Evolutionary conservation across 1,140 invertebrate genomes (phyloP).

Genomic region (Cotesia glomerata): DNA sequence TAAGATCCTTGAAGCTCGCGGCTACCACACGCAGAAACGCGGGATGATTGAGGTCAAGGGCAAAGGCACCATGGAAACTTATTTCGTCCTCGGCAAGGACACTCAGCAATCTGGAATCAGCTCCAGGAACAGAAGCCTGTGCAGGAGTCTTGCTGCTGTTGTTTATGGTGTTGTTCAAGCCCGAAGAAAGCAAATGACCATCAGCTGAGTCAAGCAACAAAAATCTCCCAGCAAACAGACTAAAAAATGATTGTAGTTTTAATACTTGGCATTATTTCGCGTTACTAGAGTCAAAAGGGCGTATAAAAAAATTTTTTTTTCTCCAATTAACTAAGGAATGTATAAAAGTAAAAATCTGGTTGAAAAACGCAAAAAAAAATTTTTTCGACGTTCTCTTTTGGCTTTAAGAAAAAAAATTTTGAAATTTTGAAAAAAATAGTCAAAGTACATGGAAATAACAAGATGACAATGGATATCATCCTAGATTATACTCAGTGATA

Average conservation of each 20-base stretch:
- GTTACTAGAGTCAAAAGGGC: too few relatives aligned
- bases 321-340: too few relatives aligned
- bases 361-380: too few relatives aligned
- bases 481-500: too few relatives aligned
- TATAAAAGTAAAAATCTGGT: too few relatives aligned
- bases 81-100: conserved; percentile 78
- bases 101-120: conserved; percentile 58
- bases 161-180: conserved; percentile 86
- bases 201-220: conserved; percentile 32
- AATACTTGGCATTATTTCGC: background rate
- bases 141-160: conserved; percentile 82
- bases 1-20: conserved; percentile 73
- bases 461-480: too few relatives aligned
- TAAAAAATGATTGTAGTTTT: conserved; percentile 45
- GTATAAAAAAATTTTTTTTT: too few relatives aligned
- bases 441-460: too few relatives aligned
- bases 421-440: too few relatives aligned
- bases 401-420: too few relatives aligned
- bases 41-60: conserved; percentile 90
- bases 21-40: conserved; percentile 77
- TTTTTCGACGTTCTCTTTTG: too few relatives aligned
- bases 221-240: background rate
- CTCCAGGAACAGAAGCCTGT: conserved; percentile 72
- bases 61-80: conserved; percentile 95
- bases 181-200: conserved; percentile 65